These are phyloP conservation scores for Drosophila tani DNA, from an alignment of 1,140 invertebrate species.

Conservation along the genomic window DNA sequence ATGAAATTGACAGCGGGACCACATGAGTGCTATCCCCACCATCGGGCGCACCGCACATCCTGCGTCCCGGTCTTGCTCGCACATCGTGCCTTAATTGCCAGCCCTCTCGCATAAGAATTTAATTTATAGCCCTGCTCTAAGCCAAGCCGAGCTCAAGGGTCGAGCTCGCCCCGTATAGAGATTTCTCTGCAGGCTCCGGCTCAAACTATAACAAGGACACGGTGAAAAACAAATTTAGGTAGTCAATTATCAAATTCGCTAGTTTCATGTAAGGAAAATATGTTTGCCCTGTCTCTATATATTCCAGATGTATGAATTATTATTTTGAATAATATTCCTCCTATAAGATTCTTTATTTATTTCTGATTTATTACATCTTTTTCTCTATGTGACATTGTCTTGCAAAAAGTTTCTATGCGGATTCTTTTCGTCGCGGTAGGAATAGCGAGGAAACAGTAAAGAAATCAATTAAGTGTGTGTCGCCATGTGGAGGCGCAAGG, in stretches of 20 bases:
- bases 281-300: too few relatives aligned
- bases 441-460: slow-evolving; percentile 28
- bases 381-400: slow-evolving; percentile 31
- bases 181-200: slow-evolving; percentile 29
- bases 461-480: slow-evolving; percentile 75
- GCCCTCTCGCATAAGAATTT: slow-evolving; percentile 65
- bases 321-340: not conserved
- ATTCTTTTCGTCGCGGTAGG: slow-evolving; percentile 33
- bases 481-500: slow-evolving; percentile 11
- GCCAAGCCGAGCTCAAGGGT: slow-evolving; percentile 54
- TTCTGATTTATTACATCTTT: not conserved
- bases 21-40: slow-evolving; percentile 21
- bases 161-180: slow-evolving; percentile 42
- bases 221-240: not conserved
- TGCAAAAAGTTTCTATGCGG: slow-evolving; percentile 16
- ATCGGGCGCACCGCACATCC: not conserved
- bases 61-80: slow-evolving; percentile 9
- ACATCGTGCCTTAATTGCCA: slow-evolving; percentile 67
- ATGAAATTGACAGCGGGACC: slow-evolving; percentile 75
- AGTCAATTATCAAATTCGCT: not conserved
- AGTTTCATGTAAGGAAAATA: not conserved
- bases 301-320: not conserved
- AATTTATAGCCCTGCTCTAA: slow-evolving; percentile 70
- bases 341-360: not conserved
- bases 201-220: slow-evolving; percentile 59